A percentile compares a stretch with the other conserved stretches of the same genome.
These are phyloP conservation scores for Centruroides sculpturatus DNA, from an alignment of 1,140 invertebrate species.

Conservation along the genomic window DNA sequence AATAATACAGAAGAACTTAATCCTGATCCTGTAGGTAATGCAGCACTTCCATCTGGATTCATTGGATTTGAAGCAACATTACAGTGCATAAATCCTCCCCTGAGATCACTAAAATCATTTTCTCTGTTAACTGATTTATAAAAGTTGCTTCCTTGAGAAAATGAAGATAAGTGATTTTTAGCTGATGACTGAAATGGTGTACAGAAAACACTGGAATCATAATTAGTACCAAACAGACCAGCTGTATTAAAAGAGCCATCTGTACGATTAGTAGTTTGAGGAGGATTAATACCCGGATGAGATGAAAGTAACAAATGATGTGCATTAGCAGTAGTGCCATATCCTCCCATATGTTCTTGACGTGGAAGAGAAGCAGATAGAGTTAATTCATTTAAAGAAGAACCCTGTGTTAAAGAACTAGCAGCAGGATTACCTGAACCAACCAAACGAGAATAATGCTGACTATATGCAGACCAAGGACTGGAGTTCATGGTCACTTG, in stretches of 20 bases:
- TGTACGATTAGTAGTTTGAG: constrained; percentile 10
- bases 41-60: constrained; percentile 8
- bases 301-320: constrained; percentile 14
- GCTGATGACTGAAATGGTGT: constrained; percentile 11
- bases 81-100: constrained; percentile 15
- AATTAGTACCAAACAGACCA: constrained; percentile 12
- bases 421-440: constrained; percentile 12
- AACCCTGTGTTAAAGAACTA: constrained; percentile 2
- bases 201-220: constrained; percentile 16
- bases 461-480: constrained; percentile 18
- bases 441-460: constrained; percentile 17
- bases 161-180: constrained; percentile 14
- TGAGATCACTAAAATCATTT: constrained; percentile 14
- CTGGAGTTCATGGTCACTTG: constrained; percentile 11
- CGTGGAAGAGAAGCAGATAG: constrained; percentile 13
- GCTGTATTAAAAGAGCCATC: constrained; percentile 15
- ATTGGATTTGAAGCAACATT: constrained; percentile 2
- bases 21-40: not conserved
- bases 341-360: constrained; percentile 14
- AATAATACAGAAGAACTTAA: constrained; percentile 4
- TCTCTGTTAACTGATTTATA: constrained; percentile 15
- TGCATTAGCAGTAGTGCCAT: constrained; percentile 11
- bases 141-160: constrained; percentile 10
- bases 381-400: constrained; percentile 14
- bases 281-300: constrained; percentile 13